These are phyloP conservation scores for Elephantulus edwardii DNA, from an alignment of 2,113 vertebrate genomes.

Conservation along the genomic window DNA sequence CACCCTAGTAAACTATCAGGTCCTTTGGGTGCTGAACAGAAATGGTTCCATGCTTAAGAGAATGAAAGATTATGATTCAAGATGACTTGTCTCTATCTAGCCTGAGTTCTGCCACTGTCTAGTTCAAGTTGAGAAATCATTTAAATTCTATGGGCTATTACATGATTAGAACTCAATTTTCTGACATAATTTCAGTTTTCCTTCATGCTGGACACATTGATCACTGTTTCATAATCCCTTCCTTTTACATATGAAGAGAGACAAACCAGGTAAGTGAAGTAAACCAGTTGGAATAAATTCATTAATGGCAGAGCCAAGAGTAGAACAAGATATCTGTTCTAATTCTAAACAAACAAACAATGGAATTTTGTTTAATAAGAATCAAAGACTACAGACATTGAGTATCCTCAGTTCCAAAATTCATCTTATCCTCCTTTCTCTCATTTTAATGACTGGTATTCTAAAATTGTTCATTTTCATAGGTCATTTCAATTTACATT, in stretches of 20 bases:
- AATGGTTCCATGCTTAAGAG: not conserved
- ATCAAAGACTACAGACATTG: not conserved
- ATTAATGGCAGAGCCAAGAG: not conserved
- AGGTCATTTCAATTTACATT: not conserved
- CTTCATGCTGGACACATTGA: not conserved
- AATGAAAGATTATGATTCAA: not conserved
- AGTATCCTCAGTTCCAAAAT: not conserved
- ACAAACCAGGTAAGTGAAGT: not conserved
- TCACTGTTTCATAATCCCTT: not conserved
- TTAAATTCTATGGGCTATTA: not conserved
- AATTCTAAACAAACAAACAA: too few relatives aligned
- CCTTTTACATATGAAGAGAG: not conserved
- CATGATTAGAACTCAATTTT: not conserved
- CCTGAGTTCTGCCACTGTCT: not conserved
- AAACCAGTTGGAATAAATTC: not conserved
- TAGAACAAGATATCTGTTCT: not conserved
- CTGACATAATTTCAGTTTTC: not conserved
- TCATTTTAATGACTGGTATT: not conserved
- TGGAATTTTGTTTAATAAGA: constrained; percentile 23
- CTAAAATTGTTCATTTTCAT: not conserved
- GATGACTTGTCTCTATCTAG: not conserved
- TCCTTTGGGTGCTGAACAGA: not conserved
- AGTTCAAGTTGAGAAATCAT: not conserved
- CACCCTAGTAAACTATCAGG: not conserved
- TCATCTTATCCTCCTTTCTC: not conserved